Base-by-base conservation (phyloP, 64 coral and sea anemone genomes). In the Catalaphyllia jardinei region DNA sequence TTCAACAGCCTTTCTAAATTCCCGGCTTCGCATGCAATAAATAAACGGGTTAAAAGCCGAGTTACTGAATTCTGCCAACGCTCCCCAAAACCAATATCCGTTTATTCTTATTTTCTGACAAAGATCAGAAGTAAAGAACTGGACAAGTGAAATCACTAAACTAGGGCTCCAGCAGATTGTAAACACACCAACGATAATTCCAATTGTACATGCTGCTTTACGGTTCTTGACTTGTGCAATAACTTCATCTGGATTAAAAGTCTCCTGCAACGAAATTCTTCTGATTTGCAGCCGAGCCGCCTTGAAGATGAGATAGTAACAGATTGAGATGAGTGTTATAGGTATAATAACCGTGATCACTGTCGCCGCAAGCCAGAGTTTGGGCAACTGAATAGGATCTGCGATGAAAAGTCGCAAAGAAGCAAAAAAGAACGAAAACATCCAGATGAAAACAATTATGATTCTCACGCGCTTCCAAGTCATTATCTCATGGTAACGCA, bases 11-110 rank as follows among this genome's bases (percentile, higher is more conserved):
- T 29, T 52, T 31, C 57, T 83, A 46, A 96, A 93, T 15, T 93
- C 94, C 19, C 38, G 71, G 31, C 73, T 90, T 82, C 94, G 59
- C 1, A 86, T 42, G 1, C 87, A 81, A 62, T 96, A 96, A 11
- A 96, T 89, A 29, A 92, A 82, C 4, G 94, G 91, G 49, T 96
- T 96, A 29, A 74, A 60, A 42, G 87, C 65, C 27, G 94, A 96
- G 9, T 67, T 87, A 31, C 83, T 79, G 29, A 75, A 90, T 22
- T 78, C 74, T 2, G 86, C 67, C 29, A 96, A 35, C 7, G 55
- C 62, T 24, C 67, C 86, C 91, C 86, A 86, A 55, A 82, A 88
- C 94, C 94, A 96, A 73, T 82, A 80, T 31, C 57, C 61, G 30
- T 72, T 87, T 13, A 86, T 75, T 28, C 80, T 87, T 20, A 71